These are phyloP conservation scores for Caenorhabditis plicata DNA, from an alignment of 2,888 invertebrate genomes.

Conservation along the genomic window DNA sequence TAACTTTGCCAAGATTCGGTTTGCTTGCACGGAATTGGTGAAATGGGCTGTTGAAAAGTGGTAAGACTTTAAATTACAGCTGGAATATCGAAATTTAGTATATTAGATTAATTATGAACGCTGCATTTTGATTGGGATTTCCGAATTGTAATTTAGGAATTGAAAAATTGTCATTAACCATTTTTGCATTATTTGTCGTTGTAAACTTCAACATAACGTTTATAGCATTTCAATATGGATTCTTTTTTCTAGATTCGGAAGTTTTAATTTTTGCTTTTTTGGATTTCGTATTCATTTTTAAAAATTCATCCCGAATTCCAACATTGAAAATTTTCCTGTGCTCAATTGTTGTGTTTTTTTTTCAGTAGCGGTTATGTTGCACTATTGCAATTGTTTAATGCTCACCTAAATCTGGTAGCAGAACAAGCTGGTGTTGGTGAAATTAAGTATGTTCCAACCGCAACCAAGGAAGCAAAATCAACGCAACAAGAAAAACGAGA, in stretches of 20 bases:
- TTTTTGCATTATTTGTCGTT: too few relatives aligned
- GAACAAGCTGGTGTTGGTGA: slow-evolving; percentile 29
- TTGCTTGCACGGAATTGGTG: slow-evolving; percentile 43
- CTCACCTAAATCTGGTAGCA: slow-evolving; percentile 41
- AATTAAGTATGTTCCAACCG: slow-evolving; percentile 8
- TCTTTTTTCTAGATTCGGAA: too few relatives aligned
- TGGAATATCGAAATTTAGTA: background rate
- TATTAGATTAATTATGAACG: background rate
- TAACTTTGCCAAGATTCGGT: slow-evolving; percentile 32
- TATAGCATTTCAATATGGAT: too few relatives aligned
- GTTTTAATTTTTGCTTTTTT: too few relatives aligned
- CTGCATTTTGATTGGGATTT: too few relatives aligned
- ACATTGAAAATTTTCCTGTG: background rate
- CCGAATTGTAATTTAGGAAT: too few relatives aligned
- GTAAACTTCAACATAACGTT: too few relatives aligned
- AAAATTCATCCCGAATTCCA: background rate
- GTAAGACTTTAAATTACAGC: slow-evolving; percentile 36
- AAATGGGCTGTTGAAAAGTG: slow-evolving; percentile 57
- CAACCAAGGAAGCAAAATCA: slow-evolving; percentile 4
- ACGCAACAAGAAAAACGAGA: slow-evolving; percentile 7
- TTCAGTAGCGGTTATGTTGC: slow-evolving; percentile 51
- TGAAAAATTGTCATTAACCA: too few relatives aligned
- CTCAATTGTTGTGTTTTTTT: background rate
- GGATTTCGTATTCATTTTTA: too few relatives aligned
- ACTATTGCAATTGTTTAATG: slow-evolving; percentile 47